Percentiles rank a stretch among this genome's conserved stretches.
Conservation (phyloP, 92 coral and sea anemone species). For the Hydrozoanthus gracilis region DNA sequence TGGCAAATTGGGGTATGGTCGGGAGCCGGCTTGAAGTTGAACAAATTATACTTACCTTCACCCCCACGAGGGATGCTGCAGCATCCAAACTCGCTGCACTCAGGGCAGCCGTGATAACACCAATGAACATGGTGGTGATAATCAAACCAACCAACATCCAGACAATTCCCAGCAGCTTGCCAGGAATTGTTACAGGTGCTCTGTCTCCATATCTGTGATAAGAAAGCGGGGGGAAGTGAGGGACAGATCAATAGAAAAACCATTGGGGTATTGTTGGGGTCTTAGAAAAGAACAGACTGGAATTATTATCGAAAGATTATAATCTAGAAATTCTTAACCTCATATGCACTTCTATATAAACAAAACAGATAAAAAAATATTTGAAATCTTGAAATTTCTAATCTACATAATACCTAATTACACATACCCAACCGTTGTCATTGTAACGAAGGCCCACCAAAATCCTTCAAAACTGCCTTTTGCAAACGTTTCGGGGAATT, state of each 20-base stretch:
- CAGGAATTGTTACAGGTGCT: conserved; percentile 80
- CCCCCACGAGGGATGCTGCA: conserved; percentile 67
- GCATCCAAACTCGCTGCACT: conserved; percentile 77
- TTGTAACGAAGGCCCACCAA: conserved; percentile 95
- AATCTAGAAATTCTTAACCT: too few species aligned
- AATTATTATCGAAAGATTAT: too few species aligned
- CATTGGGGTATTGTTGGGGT: too few species aligned
- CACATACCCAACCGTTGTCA: conserved; percentile 96
- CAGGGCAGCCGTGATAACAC: conserved; percentile 86
- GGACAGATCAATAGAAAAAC: too few species aligned
- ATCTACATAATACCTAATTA: too few species aligned
- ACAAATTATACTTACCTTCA: conserved; percentile 62
- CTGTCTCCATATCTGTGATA: conserved; percentile 85
- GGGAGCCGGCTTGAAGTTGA: background rate
- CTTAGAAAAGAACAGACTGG: too few species aligned
- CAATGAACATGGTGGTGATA: conserved; percentile 90
- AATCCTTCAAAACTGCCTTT: conserved; percentile 86
- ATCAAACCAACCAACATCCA: conserved; percentile 93
- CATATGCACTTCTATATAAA: too few species aligned
- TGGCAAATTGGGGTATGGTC: background rate
- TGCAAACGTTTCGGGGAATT: conserved; percentile 70
- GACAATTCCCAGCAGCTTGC: conserved; percentile 83
- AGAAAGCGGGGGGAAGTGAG: background rate
- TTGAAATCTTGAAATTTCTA: too few species aligned
- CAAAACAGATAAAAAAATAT: too few species aligned